These are phyloP conservation scores for Augiades crinisus DNA, from an alignment of 2,888 invertebrate species.

Conservation along the genomic window DNA sequence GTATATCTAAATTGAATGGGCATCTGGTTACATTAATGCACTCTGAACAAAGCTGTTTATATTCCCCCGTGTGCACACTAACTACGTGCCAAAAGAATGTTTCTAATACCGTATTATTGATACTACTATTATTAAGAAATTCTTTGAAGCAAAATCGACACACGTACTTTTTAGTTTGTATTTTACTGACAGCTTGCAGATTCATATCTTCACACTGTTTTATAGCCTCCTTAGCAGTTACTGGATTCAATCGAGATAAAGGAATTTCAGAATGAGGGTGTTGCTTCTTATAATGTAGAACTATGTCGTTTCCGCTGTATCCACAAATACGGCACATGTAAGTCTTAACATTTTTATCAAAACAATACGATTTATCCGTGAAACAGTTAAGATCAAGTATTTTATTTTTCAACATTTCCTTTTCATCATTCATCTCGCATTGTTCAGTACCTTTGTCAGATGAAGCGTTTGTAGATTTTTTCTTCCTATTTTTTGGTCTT, in stretches of 20 bases:
- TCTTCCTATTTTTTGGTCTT: conserved; percentile 51
- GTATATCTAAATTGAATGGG: conserved; percentile 61
- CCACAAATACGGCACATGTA: conserved; percentile 83
- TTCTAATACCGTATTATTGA: conserved; percentile 48
- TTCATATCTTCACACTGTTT: conserved; percentile 72
- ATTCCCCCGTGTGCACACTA: conserved; percentile 89
- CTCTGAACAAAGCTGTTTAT: conserved; percentile 83
- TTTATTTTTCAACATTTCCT: conserved; percentile 29
- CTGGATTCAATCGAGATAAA: conserved; percentile 80
- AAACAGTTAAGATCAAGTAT: conserved; percentile 55
- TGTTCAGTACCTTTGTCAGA: not conserved
- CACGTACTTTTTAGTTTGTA: conserved; percentile 56
- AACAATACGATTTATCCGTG: conserved; percentile 69
- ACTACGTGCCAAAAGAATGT: conserved; percentile 87
- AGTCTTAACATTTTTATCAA: conserved; percentile 50
- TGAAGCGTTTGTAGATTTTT: conserved; percentile 42
- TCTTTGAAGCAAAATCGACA: conserved; percentile 70
- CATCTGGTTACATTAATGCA: conserved; percentile 71
- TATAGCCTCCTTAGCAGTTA: conserved; percentile 77
- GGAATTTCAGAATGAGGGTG: conserved; percentile 85
- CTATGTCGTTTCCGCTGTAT: conserved; percentile 82
- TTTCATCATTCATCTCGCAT: not conserved
- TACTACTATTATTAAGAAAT: conserved; percentile 47
- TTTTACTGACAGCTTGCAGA: conserved; percentile 55
- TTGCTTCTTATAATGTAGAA: conserved; percentile 83